Evolutionary conservation across 1,140 invertebrate species (phyloP).

Genomic region (Drosophila simulans): DNA sequence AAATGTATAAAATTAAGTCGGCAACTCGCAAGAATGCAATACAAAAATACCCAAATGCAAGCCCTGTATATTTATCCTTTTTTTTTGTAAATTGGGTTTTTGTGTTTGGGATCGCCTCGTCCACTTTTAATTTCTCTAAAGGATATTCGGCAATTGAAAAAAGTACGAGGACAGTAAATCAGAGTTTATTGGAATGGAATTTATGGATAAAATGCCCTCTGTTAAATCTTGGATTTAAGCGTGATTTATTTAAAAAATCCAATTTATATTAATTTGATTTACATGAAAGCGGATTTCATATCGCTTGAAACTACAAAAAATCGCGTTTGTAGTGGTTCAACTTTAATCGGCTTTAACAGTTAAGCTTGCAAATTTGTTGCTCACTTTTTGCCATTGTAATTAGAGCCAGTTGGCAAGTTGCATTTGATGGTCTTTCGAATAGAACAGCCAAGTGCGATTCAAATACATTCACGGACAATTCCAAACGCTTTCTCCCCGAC

Average conservation of each 20-base stretch:
- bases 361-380: background rate
- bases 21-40: constrained; percentile 55
- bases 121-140: background rate
- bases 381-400: background rate
- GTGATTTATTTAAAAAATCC: background rate
- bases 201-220: constrained; percentile 1
- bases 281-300: background rate
- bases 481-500: constrained; percentile 10
- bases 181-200: constrained; percentile 13
- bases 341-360: background rate
- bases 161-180: constrained; percentile 2
- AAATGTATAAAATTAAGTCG: constrained; percentile 75
- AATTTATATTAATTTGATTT: background rate
- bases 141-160: constrained; percentile 4
- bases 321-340: background rate
- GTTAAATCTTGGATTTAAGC: background rate
- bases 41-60: constrained; percentile 25
- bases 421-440: background rate
- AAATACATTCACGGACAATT: constrained; percentile 25
- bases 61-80: background rate
- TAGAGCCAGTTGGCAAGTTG: background rate
- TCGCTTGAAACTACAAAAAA: background rate
- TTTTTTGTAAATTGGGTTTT: constrained; percentile 10
- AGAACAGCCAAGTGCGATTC: constrained; percentile 4
- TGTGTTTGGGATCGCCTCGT: constrained; percentile 14